These are phyloP conservation scores for Adelphocoris suturalis DNA, from an alignment of 2,888 invertebrate species.

Conservation along the genomic window DNA sequence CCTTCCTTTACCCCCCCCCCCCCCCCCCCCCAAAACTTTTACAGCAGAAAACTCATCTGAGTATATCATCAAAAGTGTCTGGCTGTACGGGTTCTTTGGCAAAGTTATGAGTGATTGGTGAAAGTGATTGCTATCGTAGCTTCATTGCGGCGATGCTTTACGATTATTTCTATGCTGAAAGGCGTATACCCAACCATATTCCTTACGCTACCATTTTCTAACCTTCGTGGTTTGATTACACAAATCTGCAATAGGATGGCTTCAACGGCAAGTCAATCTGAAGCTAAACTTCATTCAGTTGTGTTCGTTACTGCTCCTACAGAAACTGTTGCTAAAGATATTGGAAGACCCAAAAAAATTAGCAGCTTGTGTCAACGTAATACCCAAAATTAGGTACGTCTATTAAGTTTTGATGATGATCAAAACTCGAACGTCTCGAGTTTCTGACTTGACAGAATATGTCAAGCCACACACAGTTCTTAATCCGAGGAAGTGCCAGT, in stretches of 20 bases:
- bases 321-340: conserved; percentile 87
- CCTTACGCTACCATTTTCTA: not conserved
- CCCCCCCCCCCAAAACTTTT: too few species aligned
- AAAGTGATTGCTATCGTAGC: too few species aligned
- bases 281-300: conserved; percentile 85
- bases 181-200: not conserved
- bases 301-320: conserved; percentile 93
- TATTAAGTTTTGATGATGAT: conserved; percentile 89
- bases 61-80: too few species aligned
- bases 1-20: too few species aligned
- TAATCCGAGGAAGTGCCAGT: too few species aligned
- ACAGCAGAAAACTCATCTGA: too few species aligned
- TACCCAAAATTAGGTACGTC: conserved; percentile 78
- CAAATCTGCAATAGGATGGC: not conserved
- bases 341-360: conserved; percentile 88
- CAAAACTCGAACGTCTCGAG: conserved; percentile 89
- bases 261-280: not conserved
- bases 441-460: conserved; percentile 88
- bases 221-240: not conserved
- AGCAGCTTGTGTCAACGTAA: conserved; percentile 97
- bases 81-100: too few species aligned
- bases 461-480: too few species aligned
- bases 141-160: not conserved
- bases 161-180: not conserved
- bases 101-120: too few species aligned